Conservation (phyloP, 2,888 invertebrate species). For the Mimas tiliae region DNA sequence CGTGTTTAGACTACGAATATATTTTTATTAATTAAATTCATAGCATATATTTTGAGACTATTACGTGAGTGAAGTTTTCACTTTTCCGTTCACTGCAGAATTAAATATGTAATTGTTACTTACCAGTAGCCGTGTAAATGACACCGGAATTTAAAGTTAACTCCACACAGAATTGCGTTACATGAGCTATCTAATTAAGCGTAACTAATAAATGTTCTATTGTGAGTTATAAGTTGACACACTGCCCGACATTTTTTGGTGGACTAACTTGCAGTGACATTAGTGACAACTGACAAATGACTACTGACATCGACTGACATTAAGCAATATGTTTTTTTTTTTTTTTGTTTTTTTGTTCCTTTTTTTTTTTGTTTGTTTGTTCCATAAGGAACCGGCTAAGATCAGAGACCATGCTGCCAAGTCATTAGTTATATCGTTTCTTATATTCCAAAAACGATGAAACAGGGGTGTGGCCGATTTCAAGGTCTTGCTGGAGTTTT, state of each 20-base stretch:
- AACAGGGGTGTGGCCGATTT: too few species aligned
- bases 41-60: constrained; percentile 38
- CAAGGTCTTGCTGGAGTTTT: too few species aligned
- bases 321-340: too few species aligned
- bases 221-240: constrained; percentile 45
- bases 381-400: too few species aligned
- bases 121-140: constrained; percentile 38
- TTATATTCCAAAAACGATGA: too few species aligned
- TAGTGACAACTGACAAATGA: neutral
- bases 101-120: constrained; percentile 37
- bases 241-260: constrained; percentile 66
- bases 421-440: too few species aligned
- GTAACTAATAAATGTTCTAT: constrained; percentile 9
- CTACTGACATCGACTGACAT: too few species aligned
- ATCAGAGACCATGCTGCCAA: too few species aligned
- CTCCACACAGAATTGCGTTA: constrained; percentile 18
- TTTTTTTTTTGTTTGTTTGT: too few species aligned
- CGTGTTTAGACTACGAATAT: constrained; percentile 46
- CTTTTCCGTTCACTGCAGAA: constrained; percentile 40
- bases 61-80: constrained; percentile 34
- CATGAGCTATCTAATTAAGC: neutral
- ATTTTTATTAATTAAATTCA: constrained; percentile 57
- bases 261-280: constrained; percentile 41
- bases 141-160: neutral
- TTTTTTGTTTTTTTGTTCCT: too few species aligned